A percentile compares a stretch with the other conserved stretches of the same genome.
Conservation (phyloP, 2,888 invertebrate genomes). For the Brachyopa scutellaris region DNA sequence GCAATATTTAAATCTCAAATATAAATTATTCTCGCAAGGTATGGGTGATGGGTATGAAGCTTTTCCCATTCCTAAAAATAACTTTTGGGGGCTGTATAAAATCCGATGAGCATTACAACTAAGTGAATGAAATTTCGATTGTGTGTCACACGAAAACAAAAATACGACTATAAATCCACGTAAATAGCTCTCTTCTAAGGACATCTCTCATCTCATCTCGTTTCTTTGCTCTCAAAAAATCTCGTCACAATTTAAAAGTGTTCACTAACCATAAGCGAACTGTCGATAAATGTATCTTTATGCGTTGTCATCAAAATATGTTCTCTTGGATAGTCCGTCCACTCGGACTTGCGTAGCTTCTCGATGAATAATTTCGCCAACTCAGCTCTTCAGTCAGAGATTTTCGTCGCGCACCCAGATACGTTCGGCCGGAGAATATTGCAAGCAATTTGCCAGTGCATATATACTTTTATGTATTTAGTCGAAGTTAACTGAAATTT, state of each 20-base stretch:
- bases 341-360: slow-evolving; percentile 15
- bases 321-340: slow-evolving; percentile 22
- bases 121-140: slow-evolving; percentile 33
- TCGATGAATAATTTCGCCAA: slow-evolving; percentile 39
- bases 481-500: slow-evolving; percentile 19
- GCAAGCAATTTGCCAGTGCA: slow-evolving; percentile 15
- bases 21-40: slow-evolving; percentile 36
- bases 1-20: neutral
- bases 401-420: slow-evolving; percentile 38
- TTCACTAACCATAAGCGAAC: neutral
- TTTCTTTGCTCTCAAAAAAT: neutral
- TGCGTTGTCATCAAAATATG: slow-evolving; percentile 43
- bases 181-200: slow-evolving; percentile 20
- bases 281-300: neutral
- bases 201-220: neutral
- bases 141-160: slow-evolving; percentile 32
- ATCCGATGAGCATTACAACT: slow-evolving; percentile 33
- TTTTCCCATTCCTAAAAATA: slow-evolving; percentile 61
- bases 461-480: slow-evolving; percentile 14
- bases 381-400: slow-evolving; percentile 44
- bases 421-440: slow-evolving; percentile 40
- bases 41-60: slow-evolving; percentile 21
- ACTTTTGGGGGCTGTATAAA: slow-evolving; percentile 42
- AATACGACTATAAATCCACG: slow-evolving; percentile 4
- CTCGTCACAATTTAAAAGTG: neutral